Evolutionary conservation across 2,797 vertebrate species (phyloP).

Genomic region (Neopelma chrysocephalum): DNA sequence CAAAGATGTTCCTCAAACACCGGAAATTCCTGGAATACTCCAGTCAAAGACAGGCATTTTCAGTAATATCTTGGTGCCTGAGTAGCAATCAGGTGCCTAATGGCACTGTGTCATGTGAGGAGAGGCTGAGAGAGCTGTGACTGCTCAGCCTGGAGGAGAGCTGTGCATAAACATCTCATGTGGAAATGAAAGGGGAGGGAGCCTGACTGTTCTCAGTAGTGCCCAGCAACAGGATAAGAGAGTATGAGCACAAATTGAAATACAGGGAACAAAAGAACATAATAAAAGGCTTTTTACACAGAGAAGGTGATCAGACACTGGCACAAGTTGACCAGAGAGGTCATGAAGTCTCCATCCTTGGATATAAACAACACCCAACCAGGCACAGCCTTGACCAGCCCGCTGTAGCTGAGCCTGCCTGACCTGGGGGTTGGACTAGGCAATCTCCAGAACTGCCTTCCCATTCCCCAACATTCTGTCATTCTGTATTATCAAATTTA

Average conservation of each 20-base stretch:
- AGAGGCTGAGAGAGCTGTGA: neutral
- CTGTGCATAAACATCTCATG: neutral
- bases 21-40: neutral
- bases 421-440: neutral
- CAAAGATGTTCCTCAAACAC: neutral
- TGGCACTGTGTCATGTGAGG: neutral
- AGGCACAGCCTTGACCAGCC: neutral
- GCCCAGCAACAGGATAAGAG: neutral
- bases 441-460: neutral
- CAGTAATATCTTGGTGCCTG: neutral
- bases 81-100: neutral
- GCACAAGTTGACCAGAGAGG: neutral
- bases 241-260: neutral
- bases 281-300: neutral
- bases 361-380: neutral
- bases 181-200: neutral
- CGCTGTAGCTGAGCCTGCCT: neutral
- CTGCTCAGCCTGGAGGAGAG: neutral
- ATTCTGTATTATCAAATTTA: neutral
- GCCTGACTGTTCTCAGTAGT: neutral
- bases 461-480: neutral
- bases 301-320: neutral
- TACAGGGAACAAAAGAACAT: neutral
- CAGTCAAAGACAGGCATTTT: neutral
- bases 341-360: neutral